Evolutionary conservation across 2,797 vertebrate genomes (phyloP).

Genomic region (Eupleurogrammus muticus): DNA sequence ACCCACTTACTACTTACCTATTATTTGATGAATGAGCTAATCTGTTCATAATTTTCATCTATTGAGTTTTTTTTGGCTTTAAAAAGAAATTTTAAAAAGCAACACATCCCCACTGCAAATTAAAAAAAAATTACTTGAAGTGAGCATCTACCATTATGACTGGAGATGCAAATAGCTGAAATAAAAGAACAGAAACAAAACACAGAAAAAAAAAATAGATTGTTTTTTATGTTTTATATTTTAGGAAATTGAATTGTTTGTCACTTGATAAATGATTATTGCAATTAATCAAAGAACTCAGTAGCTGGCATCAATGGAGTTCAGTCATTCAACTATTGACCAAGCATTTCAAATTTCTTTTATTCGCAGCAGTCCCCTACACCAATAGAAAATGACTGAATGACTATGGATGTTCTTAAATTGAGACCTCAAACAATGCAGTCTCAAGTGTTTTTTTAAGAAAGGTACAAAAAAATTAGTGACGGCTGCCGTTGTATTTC

Average conservation of each 20-base stretch:
- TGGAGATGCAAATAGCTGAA: not conserved
- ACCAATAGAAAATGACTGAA: too few species aligned
- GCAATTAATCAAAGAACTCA: not conserved
- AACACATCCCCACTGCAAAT: not conserved
- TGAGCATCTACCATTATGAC: not conserved
- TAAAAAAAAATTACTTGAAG: too few species aligned
- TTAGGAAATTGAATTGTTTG: not conserved
- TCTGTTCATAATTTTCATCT: too few species aligned
- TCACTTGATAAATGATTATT: not conserved
- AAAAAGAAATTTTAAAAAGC: not conserved
- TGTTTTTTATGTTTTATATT: not conserved
- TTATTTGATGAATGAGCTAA: too few species aligned
- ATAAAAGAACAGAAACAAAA: not conserved
- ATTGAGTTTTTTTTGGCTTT: too few species aligned
- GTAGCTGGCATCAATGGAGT: too few species aligned
- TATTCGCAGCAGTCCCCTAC: too few species aligned
- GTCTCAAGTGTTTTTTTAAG: not conserved
- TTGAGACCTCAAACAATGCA: not conserved
- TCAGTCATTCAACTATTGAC: not conserved
- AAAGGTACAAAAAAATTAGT: not conserved
- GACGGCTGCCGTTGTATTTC: conserved; percentile 2
- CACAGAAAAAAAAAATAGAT: not conserved
- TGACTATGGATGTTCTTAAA: not conserved
- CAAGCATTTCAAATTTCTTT: not conserved
- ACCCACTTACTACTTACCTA: too few species aligned